phyloP scores from a whole-genome alignment of 2,113 vertebrate genomes.

The Ceyx melanurus region DNA sequence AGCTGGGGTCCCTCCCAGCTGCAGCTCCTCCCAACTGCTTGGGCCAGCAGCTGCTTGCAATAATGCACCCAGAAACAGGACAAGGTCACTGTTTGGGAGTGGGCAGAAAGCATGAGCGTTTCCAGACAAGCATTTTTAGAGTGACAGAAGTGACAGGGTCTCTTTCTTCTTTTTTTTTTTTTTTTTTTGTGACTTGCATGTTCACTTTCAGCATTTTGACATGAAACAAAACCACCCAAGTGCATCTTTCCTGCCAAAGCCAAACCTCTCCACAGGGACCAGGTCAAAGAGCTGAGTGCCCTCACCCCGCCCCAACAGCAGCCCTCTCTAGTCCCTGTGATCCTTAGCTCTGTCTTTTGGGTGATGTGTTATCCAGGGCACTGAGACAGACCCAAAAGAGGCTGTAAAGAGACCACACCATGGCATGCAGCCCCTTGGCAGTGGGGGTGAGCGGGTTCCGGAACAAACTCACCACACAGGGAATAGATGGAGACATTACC shows the following conservation, averaged over 20 bases:
- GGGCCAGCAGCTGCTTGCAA: too few relatives aligned
- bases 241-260: not conserved
- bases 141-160: not conserved
- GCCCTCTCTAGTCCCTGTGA: not conserved
- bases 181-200: not conserved
- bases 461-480: not conserved
- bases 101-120: not conserved
- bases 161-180: not conserved
- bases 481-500: accelerated
- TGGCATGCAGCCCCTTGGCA: not conserved
- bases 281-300: not conserved
- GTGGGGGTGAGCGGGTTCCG: not conserved
- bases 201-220: not conserved
- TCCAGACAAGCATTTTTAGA: not conserved
- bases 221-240: not conserved
- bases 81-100: not conserved
- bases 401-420: not conserved
- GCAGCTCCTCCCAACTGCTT: too few relatives aligned
- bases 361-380: not conserved
- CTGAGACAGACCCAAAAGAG: not conserved
- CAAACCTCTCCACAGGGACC: not conserved
- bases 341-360: not conserved
- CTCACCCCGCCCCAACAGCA: accelerated
- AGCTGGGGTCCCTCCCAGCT: too few relatives aligned
- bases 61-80: too few relatives aligned